Evolutionary conservation across 2,888 invertebrate species (phyloP), one percentile per base, ranked within the genome.

Genomic region (Drosophila melanosoma): DNA sequence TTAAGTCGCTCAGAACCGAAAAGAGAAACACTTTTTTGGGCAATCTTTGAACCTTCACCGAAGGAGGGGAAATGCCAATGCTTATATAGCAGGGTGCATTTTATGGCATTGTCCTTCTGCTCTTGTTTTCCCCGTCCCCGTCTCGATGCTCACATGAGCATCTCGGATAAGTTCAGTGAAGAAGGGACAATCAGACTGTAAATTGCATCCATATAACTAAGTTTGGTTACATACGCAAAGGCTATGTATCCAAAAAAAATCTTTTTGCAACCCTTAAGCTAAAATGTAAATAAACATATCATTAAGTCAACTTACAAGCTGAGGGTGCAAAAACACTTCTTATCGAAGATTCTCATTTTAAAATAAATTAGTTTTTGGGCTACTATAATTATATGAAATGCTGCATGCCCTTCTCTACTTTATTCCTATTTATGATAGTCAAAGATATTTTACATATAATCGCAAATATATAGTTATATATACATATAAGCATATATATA

Each of bases 31-130:
- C 79, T 84, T 79, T 81, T 78, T 73, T 76, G 77, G 68, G 67
- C 76, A 79, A 81, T 77, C 79, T 80, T 73, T 65, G 71, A 77
- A 69, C 83, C 82, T 81, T 82, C 66, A 65, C 67, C 56, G 70
- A 87, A 80, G 89, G 72, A 86, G 81, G 87, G 91, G 81, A 87
- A 87, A 82, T 76, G 76, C 58, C 71, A 79, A 80, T 82, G 81
- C 83, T 84, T 83, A 82, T 63, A 83, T 80, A 79, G 75, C 90
- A 87, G 86, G 86, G 86, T 86, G 86, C 81, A 85, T 81, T 90
- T 88, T 67, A 87, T 77, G 68, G 60, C 68, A 62, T 60, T 65
- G 67, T 45, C 23, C 52, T 69, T 58, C 38, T 70, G 49, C 49
- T 36, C 66, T 59, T 58, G 56, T 56, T 74, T 72, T 68, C 17